These are phyloP conservation scores for Campoletis raptor DNA, from an alignment of 2,888 invertebrate genomes.

Conservation along the genomic window DNA sequence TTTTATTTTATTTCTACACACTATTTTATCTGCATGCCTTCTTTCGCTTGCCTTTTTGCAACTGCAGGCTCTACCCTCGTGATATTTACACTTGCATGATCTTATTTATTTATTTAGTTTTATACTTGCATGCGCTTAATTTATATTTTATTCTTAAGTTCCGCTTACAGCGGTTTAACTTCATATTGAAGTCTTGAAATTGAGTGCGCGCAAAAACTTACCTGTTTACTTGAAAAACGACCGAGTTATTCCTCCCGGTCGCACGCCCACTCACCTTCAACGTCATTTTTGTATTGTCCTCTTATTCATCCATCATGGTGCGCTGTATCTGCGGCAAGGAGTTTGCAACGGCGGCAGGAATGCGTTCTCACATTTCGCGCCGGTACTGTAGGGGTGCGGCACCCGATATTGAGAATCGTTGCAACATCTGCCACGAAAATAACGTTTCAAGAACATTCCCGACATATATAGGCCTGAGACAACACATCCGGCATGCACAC, in stretches of 20 bases:
- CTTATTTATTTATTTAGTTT: too few relatives aligned
- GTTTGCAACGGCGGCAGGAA: neutral
- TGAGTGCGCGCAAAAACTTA: neutral
- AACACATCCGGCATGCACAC: slow-evolving; percentile 1
- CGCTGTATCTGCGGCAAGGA: neutral
- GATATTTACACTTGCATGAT: too few relatives aligned
- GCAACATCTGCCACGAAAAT: neutral
- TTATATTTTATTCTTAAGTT: too few relatives aligned
- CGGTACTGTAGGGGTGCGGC: neutral
- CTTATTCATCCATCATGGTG: neutral
- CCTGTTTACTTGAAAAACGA: neutral
- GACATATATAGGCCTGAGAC: neutral
- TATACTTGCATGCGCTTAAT: too few relatives aligned
- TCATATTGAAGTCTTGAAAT: too few relatives aligned
- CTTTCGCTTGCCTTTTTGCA: too few relatives aligned
- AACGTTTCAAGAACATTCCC: neutral
- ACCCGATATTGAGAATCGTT: neutral
- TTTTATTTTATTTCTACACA: too few relatives aligned
- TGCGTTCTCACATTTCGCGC: neutral
- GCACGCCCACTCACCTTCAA: neutral
- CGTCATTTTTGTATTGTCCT: neutral
- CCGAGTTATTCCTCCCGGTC: neutral
- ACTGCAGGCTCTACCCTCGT: too few relatives aligned
- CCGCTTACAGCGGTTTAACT: too few relatives aligned
- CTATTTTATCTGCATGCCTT: too few relatives aligned